Percentiles rank a stretch among this genome's conserved stretches.
phyloP scores from a whole-genome alignment of 2,797 vertebrate species.

The Melanotaenia pygmaea region DNA sequence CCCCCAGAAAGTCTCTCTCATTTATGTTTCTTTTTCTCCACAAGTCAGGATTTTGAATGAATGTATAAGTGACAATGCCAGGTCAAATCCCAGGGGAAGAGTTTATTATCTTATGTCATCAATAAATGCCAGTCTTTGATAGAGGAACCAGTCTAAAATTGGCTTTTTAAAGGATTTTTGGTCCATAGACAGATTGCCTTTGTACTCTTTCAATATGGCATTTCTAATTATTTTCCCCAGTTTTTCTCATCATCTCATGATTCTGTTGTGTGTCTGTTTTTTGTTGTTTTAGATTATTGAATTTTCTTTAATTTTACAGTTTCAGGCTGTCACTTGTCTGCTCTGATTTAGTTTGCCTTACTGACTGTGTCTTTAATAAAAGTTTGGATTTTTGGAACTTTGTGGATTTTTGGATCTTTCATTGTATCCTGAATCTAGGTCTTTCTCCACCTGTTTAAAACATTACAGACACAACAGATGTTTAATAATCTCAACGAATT shows the following conservation, averaged over 20 bases:
- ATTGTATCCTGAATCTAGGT: neutral
- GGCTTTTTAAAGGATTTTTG: neutral
- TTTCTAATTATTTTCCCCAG: neutral
- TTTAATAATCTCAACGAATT: neutral
- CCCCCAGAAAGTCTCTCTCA: too few species aligned
- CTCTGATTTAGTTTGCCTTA: neutral
- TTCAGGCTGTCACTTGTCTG: neutral
- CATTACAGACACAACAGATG: neutral
- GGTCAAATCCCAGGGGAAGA: too few species aligned
- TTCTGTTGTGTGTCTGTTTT: neutral
- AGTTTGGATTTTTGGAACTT: neutral
- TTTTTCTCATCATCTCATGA: neutral
- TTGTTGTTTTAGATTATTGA: neutral
- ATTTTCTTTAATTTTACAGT: neutral
- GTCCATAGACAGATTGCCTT: neutral
- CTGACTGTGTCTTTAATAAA: conserved; percentile 1
- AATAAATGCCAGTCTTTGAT: too few species aligned
- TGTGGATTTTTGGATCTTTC: too few species aligned
- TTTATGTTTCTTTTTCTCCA: too few species aligned
- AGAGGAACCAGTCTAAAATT: too few species aligned
- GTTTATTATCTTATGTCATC: too few species aligned
- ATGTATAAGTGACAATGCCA: too few species aligned
- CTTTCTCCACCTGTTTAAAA: neutral
- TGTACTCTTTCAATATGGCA: neutral
- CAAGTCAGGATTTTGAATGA: neutral